A percentile compares a stretch with the other conserved stretches of the same genome.
phyloP scores from a whole-genome alignment of 2,797 vertebrate genomes.

The Hemitrygon akajei region DNA sequence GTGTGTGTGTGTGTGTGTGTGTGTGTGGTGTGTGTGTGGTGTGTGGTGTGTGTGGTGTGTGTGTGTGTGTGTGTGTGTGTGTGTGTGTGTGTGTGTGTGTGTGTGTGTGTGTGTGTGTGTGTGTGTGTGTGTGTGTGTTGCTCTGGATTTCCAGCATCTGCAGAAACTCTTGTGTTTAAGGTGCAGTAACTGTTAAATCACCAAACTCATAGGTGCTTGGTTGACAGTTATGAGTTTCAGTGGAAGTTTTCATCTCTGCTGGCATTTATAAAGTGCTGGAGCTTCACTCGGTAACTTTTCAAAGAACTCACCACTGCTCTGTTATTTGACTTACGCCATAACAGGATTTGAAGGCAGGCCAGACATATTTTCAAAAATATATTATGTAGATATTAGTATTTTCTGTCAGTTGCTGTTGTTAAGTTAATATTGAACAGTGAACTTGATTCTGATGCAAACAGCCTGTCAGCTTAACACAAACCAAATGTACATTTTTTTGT shows the following conservation, averaged over 20 bases:
- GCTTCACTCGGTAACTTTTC: constrained; percentile 6
- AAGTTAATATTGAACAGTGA: constrained; percentile 12
- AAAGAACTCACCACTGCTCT: not conserved
- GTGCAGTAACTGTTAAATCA: not conserved
- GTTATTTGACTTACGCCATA: not conserved
- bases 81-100: too few species aligned
- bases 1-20: too few species aligned
- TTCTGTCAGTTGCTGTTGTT: constrained; percentile 14
- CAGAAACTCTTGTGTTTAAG: not conserved
- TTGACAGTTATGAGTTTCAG: too few species aligned
- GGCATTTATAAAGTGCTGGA: not conserved
- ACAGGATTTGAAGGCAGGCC: constrained; percentile 6
- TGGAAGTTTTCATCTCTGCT: not conserved
- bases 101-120: too few species aligned
- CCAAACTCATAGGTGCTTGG: not conserved
- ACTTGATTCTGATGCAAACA: constrained; percentile 26
- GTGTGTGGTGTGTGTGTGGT: too few species aligned
- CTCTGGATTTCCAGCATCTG: too few species aligned
- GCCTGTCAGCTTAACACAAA: constrained; percentile 22
- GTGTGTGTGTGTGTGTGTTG: too few species aligned
- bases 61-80: too few species aligned
- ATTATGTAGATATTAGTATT: constrained; percentile 25
- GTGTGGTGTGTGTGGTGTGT: too few species aligned
- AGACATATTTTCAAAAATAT: not conserved
- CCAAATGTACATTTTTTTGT: constrained; percentile 19